A percentile compares a stretch with the other conserved stretches of the same genome.
Evolutionary conservation across 1,140 invertebrate species (phyloP).

Genomic region (Semibalanus balanoides): DNA sequence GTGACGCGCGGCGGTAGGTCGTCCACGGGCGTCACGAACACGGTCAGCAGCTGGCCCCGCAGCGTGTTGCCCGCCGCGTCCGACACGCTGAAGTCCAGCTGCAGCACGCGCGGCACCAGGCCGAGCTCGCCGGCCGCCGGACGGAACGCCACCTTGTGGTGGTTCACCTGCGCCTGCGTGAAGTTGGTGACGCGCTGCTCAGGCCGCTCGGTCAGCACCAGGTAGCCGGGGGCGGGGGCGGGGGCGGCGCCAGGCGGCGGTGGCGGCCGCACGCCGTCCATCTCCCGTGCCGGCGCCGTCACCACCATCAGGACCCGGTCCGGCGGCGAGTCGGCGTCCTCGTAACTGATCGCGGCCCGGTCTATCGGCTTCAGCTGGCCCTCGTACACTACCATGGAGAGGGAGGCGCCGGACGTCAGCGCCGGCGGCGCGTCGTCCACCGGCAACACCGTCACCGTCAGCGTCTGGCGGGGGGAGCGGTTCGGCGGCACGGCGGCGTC

Average conservation of each 20-base stretch:
- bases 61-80: constrained; percentile 29
- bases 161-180: constrained; percentile 30
- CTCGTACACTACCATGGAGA: constrained; percentile 30
- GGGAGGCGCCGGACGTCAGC: constrained; percentile 24
- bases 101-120: constrained; percentile 27
- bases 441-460: constrained; percentile 29
- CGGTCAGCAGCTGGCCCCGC: constrained; percentile 27
- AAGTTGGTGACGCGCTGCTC: constrained; percentile 25
- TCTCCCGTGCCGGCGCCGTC: constrained; percentile 19
- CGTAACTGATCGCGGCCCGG: constrained; percentile 26
- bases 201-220: constrained; percentile 28
- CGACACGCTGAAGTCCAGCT: constrained; percentile 29
- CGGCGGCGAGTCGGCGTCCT: constrained; percentile 26
- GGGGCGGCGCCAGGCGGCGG: not conserved
- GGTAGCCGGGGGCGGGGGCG: constrained; percentile 21
- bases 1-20: constrained; percentile 30
- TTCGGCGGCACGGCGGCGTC: constrained; percentile 30
- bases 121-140: constrained; percentile 30
- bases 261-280: constrained; percentile 23
- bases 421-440: constrained; percentile 31
- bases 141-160: constrained; percentile 31
- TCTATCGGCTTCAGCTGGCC: constrained; percentile 28
- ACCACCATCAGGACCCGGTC: not conserved
- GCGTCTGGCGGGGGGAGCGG: constrained; percentile 25
- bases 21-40: constrained; percentile 29